These are phyloP conservation scores for Megastigmus dorsalis DNA, from an alignment of 2,888 invertebrate species.

Conservation along the genomic window DNA sequence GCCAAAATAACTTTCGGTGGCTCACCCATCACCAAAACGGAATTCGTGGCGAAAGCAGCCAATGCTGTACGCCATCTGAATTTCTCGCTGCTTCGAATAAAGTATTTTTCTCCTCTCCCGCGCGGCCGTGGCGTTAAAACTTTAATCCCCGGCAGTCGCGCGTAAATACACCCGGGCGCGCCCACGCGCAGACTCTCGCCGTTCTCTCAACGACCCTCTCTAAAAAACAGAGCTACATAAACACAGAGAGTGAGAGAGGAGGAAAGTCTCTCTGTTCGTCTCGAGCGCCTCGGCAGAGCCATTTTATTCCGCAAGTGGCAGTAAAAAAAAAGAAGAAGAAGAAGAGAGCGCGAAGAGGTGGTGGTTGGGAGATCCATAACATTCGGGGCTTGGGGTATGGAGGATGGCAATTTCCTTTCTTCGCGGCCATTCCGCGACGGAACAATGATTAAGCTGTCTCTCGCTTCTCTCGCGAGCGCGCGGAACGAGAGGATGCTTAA, in stretches of 20 bases:
- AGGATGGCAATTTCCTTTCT: conserved; percentile 18
- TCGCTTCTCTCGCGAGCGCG: background rate
- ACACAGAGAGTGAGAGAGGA: conserved; percentile 42
- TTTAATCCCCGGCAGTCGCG: conserved; percentile 7
- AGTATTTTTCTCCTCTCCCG: no score
- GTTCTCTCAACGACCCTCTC: background rate
- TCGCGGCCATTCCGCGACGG: conserved; percentile 9
- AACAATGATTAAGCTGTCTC: conserved; percentile 42
- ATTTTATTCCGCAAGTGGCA: conserved; percentile 26
- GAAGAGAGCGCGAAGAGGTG: background rate
- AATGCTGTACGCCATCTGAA: no score
- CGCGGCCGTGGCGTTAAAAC: no score
- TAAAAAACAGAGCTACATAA: background rate
- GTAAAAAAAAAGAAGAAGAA: no score
- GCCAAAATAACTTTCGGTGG: no score
- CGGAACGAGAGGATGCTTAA: conserved; percentile 21
- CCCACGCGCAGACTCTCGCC: background rate
- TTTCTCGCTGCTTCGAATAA: no score
- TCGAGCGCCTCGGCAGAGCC: no score
- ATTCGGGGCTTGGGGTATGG: no score
- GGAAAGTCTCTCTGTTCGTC: conserved; percentile 18
- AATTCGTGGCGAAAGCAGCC: no score
- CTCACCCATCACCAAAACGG: no score
- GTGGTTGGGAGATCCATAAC: conserved; percentile 14
- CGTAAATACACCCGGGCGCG: background rate